Base-by-base conservation (phyloP, 2,797 vertebrate species). In the Lacerta viridis region DNA sequence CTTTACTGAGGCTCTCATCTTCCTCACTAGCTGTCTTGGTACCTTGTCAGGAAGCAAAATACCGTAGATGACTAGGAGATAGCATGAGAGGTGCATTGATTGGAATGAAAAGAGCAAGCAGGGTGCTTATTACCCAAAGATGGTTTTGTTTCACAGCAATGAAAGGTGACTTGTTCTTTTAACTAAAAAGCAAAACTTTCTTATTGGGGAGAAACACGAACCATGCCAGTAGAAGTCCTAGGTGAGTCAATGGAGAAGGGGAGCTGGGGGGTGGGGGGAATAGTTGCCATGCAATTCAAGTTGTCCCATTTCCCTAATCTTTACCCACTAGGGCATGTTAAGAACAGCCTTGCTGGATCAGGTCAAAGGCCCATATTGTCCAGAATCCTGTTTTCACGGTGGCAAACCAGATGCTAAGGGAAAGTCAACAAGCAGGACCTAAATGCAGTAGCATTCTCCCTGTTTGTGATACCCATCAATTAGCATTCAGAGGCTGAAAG, bases 31-130 rank as follows among this genome's bases (percentile, higher is more conserved):
- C 66, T 29, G 88, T 88, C 46, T 87, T 69, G 25, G 23, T 90
- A 74, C 18, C 41, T 88, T 93, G 91, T 83, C 74, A 89, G 88
- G 84, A 43, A 89, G 7, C 6, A 36, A 91, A 80, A 84, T 27
- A 6, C 0, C 3, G 72, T 69, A 80, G 27, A n/a, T 7, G 74
- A 50, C 11, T 20, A 2, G 9, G 59, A 71, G 68, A 27, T 43
- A 88, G 43, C 25, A 71, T 55, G 75, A 77, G 27, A 86, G 8
- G 15, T 17, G 0, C 4, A 0, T 11, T 90, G 15, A 18, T 76
- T 92, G 66, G 39, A 80, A 29, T 15, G 64, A 78, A 69, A 11
- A 43, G 72, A 27, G 77, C n/a, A 41, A 0, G 0, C 17, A 76
- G 33, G 79, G 18, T 33, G 43, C 0, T 11, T 80, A 66, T 13